Conservation (phyloP, 2,888 invertebrate genomes). For the Ctenicera cuprea region DNA sequence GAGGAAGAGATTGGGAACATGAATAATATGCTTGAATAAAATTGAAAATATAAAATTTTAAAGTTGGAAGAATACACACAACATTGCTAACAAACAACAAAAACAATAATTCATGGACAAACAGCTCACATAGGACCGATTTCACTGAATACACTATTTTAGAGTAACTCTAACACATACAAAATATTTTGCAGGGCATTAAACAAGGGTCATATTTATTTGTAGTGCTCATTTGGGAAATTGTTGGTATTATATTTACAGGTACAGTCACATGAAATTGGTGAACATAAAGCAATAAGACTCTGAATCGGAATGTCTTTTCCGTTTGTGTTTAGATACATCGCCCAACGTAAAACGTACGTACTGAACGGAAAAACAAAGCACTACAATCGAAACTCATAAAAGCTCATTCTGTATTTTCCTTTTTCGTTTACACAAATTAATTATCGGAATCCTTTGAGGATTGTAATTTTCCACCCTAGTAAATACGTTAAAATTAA, state of each 20-base stretch:
- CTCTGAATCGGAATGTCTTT: neutral
- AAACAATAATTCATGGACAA: constrained; percentile 1
- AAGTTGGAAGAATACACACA: neutral
- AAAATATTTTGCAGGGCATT: constrained; percentile 27
- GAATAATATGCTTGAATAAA: neutral
- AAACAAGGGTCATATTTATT: constrained; percentile 37
- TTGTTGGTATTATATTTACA: constrained; percentile 17
- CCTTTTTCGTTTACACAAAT: constrained; percentile 31
- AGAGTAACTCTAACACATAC: constrained; percentile 12
- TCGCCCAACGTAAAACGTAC: neutral
- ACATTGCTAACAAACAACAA: neutral
- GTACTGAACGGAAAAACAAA: constrained; percentile 1
- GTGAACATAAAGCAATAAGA: constrained; percentile 3
- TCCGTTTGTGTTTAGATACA: neutral
- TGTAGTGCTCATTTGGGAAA: constrained; percentile 38
- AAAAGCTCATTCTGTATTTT: constrained; percentile 16
- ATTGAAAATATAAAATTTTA: neutral
- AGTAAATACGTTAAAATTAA: constrained; percentile 28
- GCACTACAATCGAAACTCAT: constrained; percentile 10
- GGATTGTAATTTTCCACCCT: constrained; percentile 28
- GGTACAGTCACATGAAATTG: neutral
- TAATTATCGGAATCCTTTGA: constrained; percentile 36
- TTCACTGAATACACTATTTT: constrained; percentile 23
- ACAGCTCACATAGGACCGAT: constrained; percentile 10
- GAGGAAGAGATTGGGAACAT: neutral